A percentile compares a stretch with the other conserved stretches of the same genome.
Evolutionary conservation across 2,113 vertebrate species (phyloP).

Genomic region (Paedocypris sp.): DNA sequence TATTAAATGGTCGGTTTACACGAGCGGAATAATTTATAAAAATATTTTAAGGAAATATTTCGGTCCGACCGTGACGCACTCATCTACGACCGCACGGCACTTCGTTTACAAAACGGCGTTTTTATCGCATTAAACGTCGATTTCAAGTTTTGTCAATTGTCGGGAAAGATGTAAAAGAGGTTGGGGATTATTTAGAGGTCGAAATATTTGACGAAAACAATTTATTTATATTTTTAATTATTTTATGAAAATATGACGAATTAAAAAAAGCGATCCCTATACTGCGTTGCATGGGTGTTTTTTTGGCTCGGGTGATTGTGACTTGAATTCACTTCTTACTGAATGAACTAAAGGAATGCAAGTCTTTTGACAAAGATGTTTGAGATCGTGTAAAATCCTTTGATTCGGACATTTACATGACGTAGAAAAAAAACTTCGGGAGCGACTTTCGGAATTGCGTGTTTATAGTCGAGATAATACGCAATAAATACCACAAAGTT

Average conservation of each 20-base stretch:
- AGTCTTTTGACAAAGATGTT: slow-evolving; percentile 54
- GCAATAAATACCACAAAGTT: too few species aligned
- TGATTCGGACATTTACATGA: slow-evolving; percentile 40
- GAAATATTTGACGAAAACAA: slow-evolving; percentile 45
- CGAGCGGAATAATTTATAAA: slow-evolving; percentile 66
- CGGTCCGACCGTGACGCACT: slow-evolving; percentile 46
- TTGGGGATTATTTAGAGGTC: slow-evolving; percentile 48
- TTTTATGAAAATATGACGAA: slow-evolving; percentile 97
- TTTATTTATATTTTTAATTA: slow-evolving; percentile 85
- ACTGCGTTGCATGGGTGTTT: slow-evolving; percentile 58
- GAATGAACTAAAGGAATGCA: slow-evolving; percentile 64
- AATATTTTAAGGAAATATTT: slow-evolving; percentile 68
- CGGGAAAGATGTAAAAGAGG: slow-evolving; percentile 65
- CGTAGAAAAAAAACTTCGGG: slow-evolving; percentile 32
- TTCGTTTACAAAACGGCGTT: slow-evolving; percentile 48
- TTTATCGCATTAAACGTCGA: slow-evolving; percentile 32
- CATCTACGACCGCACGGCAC: slow-evolving; percentile 32
- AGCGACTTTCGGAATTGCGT: too few species aligned
- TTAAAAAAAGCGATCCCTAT: slow-evolving; percentile 68
- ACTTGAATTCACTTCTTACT: slow-evolving; percentile 78
- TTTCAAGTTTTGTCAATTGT: slow-evolving; percentile 65
- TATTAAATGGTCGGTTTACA: slow-evolving; percentile 45
- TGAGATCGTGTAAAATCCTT: slow-evolving; percentile 35
- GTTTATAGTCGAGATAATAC: too few species aligned
- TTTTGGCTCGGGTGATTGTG: slow-evolving; percentile 63